Base-by-base conservation (phyloP, 2,888 invertebrate species). In the Noctua janthe region DNA sequence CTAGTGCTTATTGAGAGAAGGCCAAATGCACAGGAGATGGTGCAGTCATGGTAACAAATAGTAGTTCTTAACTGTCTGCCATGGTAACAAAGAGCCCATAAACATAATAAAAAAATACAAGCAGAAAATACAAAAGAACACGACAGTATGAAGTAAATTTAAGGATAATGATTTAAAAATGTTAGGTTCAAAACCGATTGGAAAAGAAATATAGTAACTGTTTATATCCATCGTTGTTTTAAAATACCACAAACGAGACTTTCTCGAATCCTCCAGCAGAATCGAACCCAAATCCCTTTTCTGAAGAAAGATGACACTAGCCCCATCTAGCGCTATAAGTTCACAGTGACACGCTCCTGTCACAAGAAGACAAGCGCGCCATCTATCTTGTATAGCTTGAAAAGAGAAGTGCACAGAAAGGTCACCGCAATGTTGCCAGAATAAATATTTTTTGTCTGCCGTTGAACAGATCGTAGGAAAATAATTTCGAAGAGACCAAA, bases 251-350 rank as follows among this genome's bases (percentile, higher is more conserved):
- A 11, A 49, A 23, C 8, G 43, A 35, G 1, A 43, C 23, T 23
- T 54, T 43, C 39, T 59, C 29, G 20, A 81, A 74, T 51, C 8
- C 29, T 59, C 10, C 13, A 62, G 15, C 17, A 17, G 17, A 8
- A 43, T n/a, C 3, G 29, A 39, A 66, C 47, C 23, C 11, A 66
- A 5, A 43, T 20, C 10, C 8, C 2, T 62, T 29, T 75, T 70
- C 15, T 23, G 0, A 59, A 23, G 5, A 10, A 47, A 69, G 82
- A 7, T 47, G 39, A 0, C 23, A 49, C 47, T 85, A 75, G 29
- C 82, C 86, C 74, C 74, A 84, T 6, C 84, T 85, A 54, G 54
- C 47, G 29, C 17, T 15, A 0, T 23, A 7, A 15, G 49, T 39
- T n/a, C 49, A 29, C 29, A 71, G 23, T 72, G 2, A 47, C 23